Evolutionary conservation across 2,113 vertebrate genomes (phyloP).

Genomic region (Cnemophilus loriae): DNA sequence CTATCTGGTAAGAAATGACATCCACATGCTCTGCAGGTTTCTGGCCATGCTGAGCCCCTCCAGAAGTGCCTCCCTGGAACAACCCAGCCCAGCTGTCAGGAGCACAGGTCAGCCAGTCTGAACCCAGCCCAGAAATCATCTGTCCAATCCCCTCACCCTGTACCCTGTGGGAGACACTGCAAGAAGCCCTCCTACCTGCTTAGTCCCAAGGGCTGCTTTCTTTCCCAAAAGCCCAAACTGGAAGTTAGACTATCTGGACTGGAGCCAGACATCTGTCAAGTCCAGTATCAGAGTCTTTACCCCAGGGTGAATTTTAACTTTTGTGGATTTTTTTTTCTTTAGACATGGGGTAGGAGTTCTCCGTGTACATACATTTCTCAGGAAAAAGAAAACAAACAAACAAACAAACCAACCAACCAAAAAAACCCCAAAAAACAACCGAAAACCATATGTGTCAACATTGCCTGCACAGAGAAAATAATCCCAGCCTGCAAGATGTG

Average conservation of each 20-base stretch:
- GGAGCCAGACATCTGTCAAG: neutral
- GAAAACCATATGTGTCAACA: neutral
- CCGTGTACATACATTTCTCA: neutral
- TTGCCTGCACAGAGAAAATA: neutral
- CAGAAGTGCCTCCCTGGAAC: neutral
- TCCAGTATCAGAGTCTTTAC: neutral
- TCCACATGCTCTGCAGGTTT: neutral
- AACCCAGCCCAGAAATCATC: neutral
- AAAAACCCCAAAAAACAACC: accelerated
- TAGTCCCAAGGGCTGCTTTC: neutral
- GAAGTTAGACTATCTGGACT: neutral
- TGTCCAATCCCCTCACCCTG: accelerated
- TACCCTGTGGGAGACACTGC: neutral
- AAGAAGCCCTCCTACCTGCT: neutral
- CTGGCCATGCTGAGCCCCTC: neutral
- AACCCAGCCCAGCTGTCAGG: neutral
- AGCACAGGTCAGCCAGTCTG: neutral
- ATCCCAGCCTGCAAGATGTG: neutral
- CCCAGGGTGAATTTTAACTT: neutral
- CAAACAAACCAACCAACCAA: neutral
- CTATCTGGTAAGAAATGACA: accelerated
- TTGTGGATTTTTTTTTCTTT: neutral
- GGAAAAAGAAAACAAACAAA: neutral
- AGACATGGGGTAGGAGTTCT: neutral
- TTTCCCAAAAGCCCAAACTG: neutral